Base-by-base conservation (phyloP, 1,140 invertebrate genomes). In the Forficula auricularia region DNA sequence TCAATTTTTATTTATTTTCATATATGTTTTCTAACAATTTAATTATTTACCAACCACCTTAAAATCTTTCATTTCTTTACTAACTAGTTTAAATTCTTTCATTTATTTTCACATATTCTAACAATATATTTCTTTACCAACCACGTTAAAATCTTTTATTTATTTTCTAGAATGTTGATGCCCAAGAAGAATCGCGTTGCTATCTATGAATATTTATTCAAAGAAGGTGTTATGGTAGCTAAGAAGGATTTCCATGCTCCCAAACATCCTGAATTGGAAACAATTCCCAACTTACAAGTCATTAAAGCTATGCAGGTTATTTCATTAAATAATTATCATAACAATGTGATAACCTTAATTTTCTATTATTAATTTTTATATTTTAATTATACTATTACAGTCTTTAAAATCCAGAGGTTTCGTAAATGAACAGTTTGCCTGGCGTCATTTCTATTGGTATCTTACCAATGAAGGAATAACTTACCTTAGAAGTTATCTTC, bases 391-490 rank as follows among this genome's bases (percentile, higher is more conserved):
- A 40, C 3, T 12, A 18, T 19, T 40, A 14, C 20, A 44, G 48
- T 94, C 89, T 13, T 67, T 99, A 44, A 95, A 95, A 64, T 98
- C 92, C 10, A 76, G 81, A 60, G 92, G 90, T 45, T 88, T 81
- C 57, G 96, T 98, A 0, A 90, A 87, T 59, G 92, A 98, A 69
- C 94, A 98, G 64, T 99, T 98, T 70, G 92, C 94, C 1, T 99
- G 96, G 96, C 77, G 92, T 51, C 94, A 98, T 64, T 98, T 89
- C 57, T 99, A 99, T 63, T 99, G 94, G 91, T 97, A 97, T 63
- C 70, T 99, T 37, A 98, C 89, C 45, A 98, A 98, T 64, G 89
- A 97, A 57, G 96, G 96, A 48, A 98, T 98, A 59, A 82, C 90
- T 59, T 98, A 94, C 59, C 66, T 99, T 30, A 68, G 96, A 45